phyloP scores from a whole-genome alignment of 2,888 invertebrate species.

The Protophormia terraenovae region DNA sequence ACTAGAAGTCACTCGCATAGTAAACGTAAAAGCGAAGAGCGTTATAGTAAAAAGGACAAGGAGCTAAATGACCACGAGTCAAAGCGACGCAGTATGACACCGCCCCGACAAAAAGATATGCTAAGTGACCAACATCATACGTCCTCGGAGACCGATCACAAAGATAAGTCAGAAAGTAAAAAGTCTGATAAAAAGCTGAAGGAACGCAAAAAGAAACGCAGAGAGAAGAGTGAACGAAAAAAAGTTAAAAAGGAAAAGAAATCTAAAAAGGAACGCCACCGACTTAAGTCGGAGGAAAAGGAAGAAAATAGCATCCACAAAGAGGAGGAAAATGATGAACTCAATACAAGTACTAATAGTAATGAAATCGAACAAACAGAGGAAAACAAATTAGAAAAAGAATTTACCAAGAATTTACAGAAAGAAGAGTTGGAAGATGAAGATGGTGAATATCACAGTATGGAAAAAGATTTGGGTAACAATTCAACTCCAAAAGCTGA shows the following conservation, averaged over 20 bases:
- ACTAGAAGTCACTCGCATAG: constrained; percentile 29
- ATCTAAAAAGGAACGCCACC: constrained; percentile 67
- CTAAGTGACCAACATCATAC: constrained; percentile 50
- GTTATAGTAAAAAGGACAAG: constrained; percentile 45
- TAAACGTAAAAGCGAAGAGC: constrained; percentile 53
- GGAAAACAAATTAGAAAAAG: constrained; percentile 61
- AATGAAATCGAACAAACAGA: constrained; percentile 40
- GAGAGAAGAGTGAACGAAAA: constrained; percentile 72
- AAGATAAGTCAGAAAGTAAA: constrained; percentile 57
- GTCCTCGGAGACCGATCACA: constrained; percentile 55
- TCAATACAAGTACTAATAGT: background rate
- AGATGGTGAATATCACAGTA: constrained; percentile 6
- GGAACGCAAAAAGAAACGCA: constrained; percentile 74
- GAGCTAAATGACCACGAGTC: constrained; percentile 39
- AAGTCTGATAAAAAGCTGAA: constrained; percentile 71
- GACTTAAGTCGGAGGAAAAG: constrained; percentile 55
- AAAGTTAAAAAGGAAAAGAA: constrained; percentile 74
- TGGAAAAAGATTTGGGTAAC: constrained; percentile 21
- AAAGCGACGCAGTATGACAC: constrained; percentile 60
- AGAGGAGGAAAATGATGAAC: constrained; percentile 49
- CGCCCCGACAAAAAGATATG: constrained; percentile 70
- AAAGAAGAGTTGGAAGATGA: constrained; percentile 31
- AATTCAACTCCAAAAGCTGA: constrained; percentile 46
- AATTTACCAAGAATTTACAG: constrained; percentile 53
- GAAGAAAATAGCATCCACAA: constrained; percentile 44